A percentile compares a stretch with the other conserved stretches of the same genome.
Conservation (phyloP, 2,113 vertebrate genomes). For the Tetraodon nigroviridis region DNA sequence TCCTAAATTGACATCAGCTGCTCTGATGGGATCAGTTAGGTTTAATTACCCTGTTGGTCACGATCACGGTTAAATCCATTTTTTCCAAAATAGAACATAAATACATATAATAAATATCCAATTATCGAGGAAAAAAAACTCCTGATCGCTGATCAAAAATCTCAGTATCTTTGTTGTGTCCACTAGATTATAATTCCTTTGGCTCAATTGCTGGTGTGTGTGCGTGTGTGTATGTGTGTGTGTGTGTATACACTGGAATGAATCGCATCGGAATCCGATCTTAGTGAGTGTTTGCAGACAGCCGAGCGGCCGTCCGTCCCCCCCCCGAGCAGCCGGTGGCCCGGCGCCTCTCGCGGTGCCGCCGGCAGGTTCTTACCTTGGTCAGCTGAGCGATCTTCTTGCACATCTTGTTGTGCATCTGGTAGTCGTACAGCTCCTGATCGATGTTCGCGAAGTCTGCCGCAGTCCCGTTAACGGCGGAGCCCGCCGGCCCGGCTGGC, state of each 20-base stretch:
- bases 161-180: too few relatives aligned
- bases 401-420: constrained; percentile 94
- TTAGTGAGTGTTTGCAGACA: constrained; percentile 5
- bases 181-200: too few relatives aligned
- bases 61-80: constrained; percentile 14
- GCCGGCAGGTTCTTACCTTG: constrained; percentile 78
- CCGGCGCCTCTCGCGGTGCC: constrained; percentile 13
- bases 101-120: too few relatives aligned
- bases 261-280: not conserved
- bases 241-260: too few relatives aligned
- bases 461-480: constrained; percentile 76
- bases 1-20: constrained; percentile 20
- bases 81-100: constrained; percentile 4
- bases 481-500: constrained; percentile 62
- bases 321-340: constrained; percentile 14
- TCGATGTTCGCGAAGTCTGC: constrained; percentile 70
- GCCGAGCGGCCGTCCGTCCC: constrained; percentile 23
- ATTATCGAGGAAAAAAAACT: too few relatives aligned
- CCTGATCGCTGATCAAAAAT: too few relatives aligned
- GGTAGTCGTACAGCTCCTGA: constrained; percentile 75
- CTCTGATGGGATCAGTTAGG: too few relatives aligned
- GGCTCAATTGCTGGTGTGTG: too few relatives aligned
- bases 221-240: too few relatives aligned
- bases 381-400: constrained; percentile 99
- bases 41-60: constrained; percentile 43